Percentiles rank a stretch among this genome's conserved stretches.
These are phyloP conservation scores for Drosophila jambulina DNA, from an alignment of 1,140 invertebrate species.

Conservation along the genomic window DNA sequence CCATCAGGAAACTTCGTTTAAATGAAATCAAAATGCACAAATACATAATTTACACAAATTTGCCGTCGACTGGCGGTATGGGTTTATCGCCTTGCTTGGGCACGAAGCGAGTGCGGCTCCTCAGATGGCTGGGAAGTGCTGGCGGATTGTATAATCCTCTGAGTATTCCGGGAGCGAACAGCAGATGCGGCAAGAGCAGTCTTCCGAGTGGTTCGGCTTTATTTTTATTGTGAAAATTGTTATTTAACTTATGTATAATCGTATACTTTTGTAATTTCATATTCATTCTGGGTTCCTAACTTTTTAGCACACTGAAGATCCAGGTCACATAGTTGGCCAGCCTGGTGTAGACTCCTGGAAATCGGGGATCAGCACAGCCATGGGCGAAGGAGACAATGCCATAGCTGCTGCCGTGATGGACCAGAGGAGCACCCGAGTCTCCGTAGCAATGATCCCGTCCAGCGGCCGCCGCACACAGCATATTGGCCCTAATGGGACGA, in stretches of 20 bases:
- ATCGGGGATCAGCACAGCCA: slow-evolving; percentile 86
- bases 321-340: slow-evolving; percentile 47
- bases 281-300: neutral
- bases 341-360: slow-evolving; percentile 87
- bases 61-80: slow-evolving; percentile 51
- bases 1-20: slow-evolving; percentile 83
- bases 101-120: slow-evolving; percentile 32
- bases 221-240: neutral
- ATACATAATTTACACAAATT: slow-evolving; percentile 83
- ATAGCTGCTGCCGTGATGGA: slow-evolving; percentile 58
- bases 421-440: slow-evolving; percentile 86
- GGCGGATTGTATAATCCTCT: slow-evolving; percentile 41
- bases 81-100: slow-evolving; percentile 48
- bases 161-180: slow-evolving; percentile 35
- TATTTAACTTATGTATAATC: slow-evolving; percentile 1
- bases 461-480: slow-evolving; percentile 86
- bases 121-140: slow-evolving; percentile 40
- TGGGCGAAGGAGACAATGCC: slow-evolving; percentile 88
- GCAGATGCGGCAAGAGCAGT: slow-evolving; percentile 10
- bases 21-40: slow-evolving; percentile 84
- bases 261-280: neutral
- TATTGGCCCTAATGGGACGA: slow-evolving; percentile 82
- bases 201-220: neutral
- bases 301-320: slow-evolving; percentile 29
- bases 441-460: slow-evolving; percentile 69